Evolutionary conservation across 2,113 vertebrate genomes (phyloP).

Genomic region (Hypocryptadius cinnamomeus): DNA sequence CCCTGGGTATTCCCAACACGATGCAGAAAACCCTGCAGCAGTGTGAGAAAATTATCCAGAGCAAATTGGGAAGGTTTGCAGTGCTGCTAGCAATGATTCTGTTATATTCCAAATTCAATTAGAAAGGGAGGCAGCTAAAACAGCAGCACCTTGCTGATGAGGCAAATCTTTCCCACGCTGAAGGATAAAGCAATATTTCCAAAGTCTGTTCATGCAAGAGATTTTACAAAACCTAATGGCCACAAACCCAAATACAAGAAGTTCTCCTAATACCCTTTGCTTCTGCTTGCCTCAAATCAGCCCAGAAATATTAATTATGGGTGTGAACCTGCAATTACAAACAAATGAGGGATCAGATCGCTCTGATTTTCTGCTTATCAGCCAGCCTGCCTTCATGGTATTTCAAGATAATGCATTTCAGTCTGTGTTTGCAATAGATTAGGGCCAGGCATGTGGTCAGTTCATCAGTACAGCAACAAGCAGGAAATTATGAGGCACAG

Average conservation of each 20-base stretch:
- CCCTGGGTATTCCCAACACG: constrained; percentile 10
- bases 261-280: not conserved
- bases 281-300: not conserved
- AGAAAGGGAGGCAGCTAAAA: constrained; percentile 8
- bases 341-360: not conserved
- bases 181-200: constrained; percentile 1
- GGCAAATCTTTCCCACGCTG: not conserved
- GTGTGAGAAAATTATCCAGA: not conserved
- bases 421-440: not conserved
- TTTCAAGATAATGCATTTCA: not conserved
- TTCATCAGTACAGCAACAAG: not conserved
- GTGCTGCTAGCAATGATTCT: constrained; percentile 6
- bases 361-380: not conserved
- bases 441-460: not conserved
- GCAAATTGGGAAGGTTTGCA: constrained; percentile 12
- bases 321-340: not conserved
- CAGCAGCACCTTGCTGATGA: constrained; percentile 34
- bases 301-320: not conserved
- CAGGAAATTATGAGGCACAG: not conserved
- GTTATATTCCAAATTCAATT: constrained; percentile 25
- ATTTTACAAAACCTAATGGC: not conserved
- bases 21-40: constrained; percentile 21
- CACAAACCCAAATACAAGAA: not conserved
- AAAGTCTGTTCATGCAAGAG: not conserved
- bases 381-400: not conserved